These are phyloP conservation scores for Manis javanica DNA, from an alignment of 2,797 vertebrate genomes.

Conservation along the genomic window DNA sequence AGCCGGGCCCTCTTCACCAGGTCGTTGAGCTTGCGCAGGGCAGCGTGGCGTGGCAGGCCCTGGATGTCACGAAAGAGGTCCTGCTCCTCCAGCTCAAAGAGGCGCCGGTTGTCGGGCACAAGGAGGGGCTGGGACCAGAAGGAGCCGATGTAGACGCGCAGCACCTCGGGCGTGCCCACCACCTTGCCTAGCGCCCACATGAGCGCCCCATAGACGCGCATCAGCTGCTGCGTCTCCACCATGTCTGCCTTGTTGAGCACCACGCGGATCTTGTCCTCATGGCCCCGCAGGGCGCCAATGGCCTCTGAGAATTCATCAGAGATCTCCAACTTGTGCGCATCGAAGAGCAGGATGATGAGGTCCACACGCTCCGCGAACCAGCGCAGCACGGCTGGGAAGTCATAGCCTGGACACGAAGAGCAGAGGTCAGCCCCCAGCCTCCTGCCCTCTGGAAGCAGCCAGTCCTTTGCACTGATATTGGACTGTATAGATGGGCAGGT, in stretches of 20 bases:
- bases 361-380: conserved; percentile 97
- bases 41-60: conserved; percentile 94
- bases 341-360: conserved; percentile 96
- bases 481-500: not conserved
- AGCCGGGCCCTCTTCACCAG: conserved; percentile 95
- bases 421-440: not conserved
- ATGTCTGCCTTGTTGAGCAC: conserved; percentile 98
- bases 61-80: conserved; percentile 96
- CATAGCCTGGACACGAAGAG: conserved; percentile 88
- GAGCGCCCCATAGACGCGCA: conserved; percentile 96
- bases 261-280: conserved; percentile 97
- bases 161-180: conserved; percentile 95
- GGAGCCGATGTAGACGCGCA: conserved; percentile 96
- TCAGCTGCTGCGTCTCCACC: conserved; percentile 97
- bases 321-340: conserved; percentile 97
- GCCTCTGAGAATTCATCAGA: conserved; percentile 97
- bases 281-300: conserved; percentile 93
- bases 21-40: conserved; percentile 95
- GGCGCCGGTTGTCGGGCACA: conserved; percentile 91
- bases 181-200: conserved; percentile 98
- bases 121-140: conserved; percentile 97
- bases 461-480: accelerated
- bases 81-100: conserved; percentile 96
- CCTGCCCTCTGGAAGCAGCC: accelerated
- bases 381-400: conserved; percentile 95